Conservation (phyloP, 2,113 vertebrate genomes). For the Prunella fulvescens region DNA sequence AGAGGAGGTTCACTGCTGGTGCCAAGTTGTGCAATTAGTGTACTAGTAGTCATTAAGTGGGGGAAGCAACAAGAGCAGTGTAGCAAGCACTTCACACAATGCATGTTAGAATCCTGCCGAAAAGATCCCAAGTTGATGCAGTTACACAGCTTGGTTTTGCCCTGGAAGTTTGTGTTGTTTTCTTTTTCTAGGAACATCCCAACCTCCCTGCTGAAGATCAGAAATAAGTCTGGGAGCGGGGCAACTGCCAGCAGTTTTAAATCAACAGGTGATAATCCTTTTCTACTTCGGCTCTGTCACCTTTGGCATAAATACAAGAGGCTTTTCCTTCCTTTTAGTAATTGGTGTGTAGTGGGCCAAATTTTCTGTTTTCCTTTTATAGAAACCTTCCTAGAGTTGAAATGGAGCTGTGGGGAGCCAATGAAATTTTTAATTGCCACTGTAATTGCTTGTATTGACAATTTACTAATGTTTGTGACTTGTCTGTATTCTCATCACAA, state of each 20-base stretch:
- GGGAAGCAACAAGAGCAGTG: not conserved
- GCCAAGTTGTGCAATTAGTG: not conserved
- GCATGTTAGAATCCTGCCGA: too few relatives aligned
- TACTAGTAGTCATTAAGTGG: not conserved
- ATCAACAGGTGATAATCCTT: not conserved
- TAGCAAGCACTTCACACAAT: not conserved
- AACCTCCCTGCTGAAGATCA: not conserved
- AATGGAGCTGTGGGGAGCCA: rapidly evolving
- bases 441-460: not conserved
- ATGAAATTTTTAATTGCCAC: not conserved
- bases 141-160: not conserved
- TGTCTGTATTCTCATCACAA: not conserved
- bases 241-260: not conserved
- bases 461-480: not conserved
- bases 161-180: not conserved
- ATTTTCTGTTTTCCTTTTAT: not conserved
- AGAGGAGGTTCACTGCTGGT: not conserved
- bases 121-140: not conserved
- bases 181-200: not conserved
- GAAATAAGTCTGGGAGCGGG: rapidly evolving
- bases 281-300: too few relatives aligned
- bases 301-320: not conserved
- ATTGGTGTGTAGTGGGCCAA: not conserved
- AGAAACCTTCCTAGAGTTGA: not conserved
- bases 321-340: not conserved